Base-by-base conservation (phyloP, 2,113 vertebrate species). In the Aythya baeri region DNA sequence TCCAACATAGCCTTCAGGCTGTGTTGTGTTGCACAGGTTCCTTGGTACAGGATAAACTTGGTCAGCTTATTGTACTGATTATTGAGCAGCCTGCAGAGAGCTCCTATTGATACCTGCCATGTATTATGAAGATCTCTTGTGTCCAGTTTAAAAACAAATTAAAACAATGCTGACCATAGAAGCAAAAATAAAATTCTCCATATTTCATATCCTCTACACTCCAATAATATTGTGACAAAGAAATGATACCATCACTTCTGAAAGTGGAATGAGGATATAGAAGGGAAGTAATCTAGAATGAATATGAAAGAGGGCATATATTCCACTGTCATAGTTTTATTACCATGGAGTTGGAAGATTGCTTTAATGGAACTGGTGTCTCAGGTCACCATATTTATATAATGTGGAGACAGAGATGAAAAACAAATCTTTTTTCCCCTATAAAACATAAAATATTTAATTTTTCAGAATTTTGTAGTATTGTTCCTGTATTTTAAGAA, bases 221-320 rank as follows among this genome's bases (percentile, higher is more conserved):
- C 5, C 17, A 8, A 21, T 74, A 65, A 71, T 57, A 55, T 41
- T 25, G 49, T 62, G 44, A 61, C 38, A 81, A 81, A 86, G 27
- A 91, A 83, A 94, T 89, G 27, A 89, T 52, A 34, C 52, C 83
- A 66, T 91, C 77, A 91, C 26, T 83, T 89, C 74, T 80, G 58
- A 46, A 89, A 71, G 9, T 58, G 21, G 27, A 83, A 70, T 21
- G 27, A 75, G 44, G 31, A 57, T 71, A 23, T 61, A 27, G 44
- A 89, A 82, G 46, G 32, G 59, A 91, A 89, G 34, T 72, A 75
- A 76, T 76, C 73, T 72, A 61, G 23, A 58, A 75, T 83, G 77
- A 89, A 91, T 93, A 86, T 86, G 73, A 91, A 91, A 68, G 9
- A 63, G 36, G 52, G 2, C 25, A 62, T 89, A 67, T 86, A 94